Percentiles rank a stretch among this genome's conserved stretches.
These are phyloP conservation scores for Poliocrania exsul DNA, from an alignment of 2,797 vertebrate genomes.

Conservation along the genomic window DNA sequence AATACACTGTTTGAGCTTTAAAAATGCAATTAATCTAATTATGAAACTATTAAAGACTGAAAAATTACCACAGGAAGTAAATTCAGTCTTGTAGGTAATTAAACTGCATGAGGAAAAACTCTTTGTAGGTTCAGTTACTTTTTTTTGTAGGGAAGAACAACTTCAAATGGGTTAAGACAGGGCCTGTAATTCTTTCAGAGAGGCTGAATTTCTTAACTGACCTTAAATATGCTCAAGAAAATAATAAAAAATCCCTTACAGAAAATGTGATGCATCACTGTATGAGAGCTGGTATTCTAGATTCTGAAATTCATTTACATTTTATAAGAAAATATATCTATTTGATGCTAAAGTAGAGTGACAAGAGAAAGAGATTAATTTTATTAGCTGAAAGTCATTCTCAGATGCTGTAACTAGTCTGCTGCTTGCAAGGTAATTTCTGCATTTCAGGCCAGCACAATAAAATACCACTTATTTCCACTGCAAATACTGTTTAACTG, in stretches of 20 bases:
- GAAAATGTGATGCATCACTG: accelerated
- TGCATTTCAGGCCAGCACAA: background rate
- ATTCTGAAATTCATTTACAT: background rate
- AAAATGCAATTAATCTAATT: background rate
- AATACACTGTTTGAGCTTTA: background rate
- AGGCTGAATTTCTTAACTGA: background rate
- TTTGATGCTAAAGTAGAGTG: background rate
- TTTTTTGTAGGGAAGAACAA: background rate
- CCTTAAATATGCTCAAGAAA: background rate
- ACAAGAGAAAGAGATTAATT: background rate
- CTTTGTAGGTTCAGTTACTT: background rate
- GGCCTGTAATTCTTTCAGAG: background rate
- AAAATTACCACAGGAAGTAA: background rate
- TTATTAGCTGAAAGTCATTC: background rate
- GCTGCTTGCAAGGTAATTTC: background rate
- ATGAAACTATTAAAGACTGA: background rate
- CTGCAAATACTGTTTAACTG: background rate
- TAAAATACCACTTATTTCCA: background rate
- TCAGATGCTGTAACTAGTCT: background rate
- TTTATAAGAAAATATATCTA: background rate
- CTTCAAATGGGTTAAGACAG: background rate
- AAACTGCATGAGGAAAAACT: background rate
- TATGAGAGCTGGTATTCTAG: background rate
- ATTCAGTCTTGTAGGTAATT: background rate
- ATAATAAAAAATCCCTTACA: background rate